Evolutionary conservation across 2,113 vertebrate species (phyloP).

Genomic region (Eidolon helvum): DNA sequence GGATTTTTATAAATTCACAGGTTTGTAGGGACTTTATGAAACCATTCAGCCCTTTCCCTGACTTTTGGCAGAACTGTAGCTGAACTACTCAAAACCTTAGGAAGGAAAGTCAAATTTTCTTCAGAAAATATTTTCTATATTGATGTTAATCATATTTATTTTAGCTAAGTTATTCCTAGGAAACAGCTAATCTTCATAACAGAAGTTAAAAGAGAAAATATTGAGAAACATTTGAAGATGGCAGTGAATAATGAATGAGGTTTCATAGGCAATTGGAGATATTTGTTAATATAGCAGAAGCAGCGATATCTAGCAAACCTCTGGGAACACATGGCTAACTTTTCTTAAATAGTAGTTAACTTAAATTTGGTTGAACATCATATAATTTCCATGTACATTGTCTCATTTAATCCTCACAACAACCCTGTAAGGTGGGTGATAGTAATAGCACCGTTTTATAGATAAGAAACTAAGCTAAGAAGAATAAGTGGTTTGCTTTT

Average conservation of each 20-base stretch:
- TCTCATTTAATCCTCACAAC: neutral
- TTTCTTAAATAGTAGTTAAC: neutral
- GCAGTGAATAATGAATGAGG: neutral
- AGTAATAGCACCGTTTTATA: neutral
- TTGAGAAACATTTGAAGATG: neutral
- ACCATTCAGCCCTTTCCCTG: neutral
- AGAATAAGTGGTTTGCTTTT: neutral
- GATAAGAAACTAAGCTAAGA: neutral
- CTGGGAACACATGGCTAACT: neutral
- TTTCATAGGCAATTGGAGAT: neutral
- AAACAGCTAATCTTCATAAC: neutral
- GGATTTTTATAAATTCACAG: neutral
- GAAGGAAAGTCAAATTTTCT: slow-evolving; percentile 34
- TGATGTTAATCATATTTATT: neutral
- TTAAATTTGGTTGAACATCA: neutral
- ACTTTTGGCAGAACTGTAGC: neutral
- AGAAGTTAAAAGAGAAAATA: slow-evolving; percentile 8
- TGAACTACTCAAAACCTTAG: neutral
- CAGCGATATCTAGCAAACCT: neutral
- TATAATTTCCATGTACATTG: neutral
- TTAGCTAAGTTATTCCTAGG: slow-evolving; percentile 5
- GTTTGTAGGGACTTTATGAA: neutral
- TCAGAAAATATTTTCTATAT: neutral
- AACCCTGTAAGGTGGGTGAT: neutral
- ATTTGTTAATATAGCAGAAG: neutral